Evolutionary conservation across 2,113 vertebrate species (phyloP), one percentile per base, ranked within the genome.

Genomic region (Hypomesus transpacificus): DNA sequence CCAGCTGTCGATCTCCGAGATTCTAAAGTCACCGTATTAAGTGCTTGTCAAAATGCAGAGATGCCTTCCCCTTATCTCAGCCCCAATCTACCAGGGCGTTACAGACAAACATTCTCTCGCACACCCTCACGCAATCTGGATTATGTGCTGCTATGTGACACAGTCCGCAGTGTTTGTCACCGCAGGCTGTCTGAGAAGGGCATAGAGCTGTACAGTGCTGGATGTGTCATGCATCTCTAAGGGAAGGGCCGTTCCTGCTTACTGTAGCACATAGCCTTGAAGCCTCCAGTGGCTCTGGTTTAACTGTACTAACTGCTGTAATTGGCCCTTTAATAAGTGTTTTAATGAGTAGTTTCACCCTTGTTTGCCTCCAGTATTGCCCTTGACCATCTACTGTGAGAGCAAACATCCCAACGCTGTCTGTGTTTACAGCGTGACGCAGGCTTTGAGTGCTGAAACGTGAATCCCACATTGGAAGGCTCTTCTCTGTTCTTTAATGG

Each of bases 251-350:
- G n/a, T 13, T 64, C 54, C 46, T 21, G 22, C 13, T 74, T 66
- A 72, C 58, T 16, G 52, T 28, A 31, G 62, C 73, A 79, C 81
- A 61, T 60, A 66, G 24, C 24, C 70, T 62, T 58, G 60, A 56
- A 67, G 51, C 66, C 56, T 66, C 64, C 17, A 14, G 14, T 53
- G 54, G 34, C 69, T 28, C 22, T 70, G 14, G 4, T 75, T 22
- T 79, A 71, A 66, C 70, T 80, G 77, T 69, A 77, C 66, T 81
- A 54, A 68, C 69, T 84, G 73, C 68, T 75, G 71, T 80, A 80
- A 81, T 59, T n/a, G 70, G 61, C 72, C 50, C 64, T 78, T 81
- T 71, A 82, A 76, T 78, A 57, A 52, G 71, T 71, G 78, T 57
- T 80, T 79, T 84, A 84, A 84, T 73, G 64, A 77, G 77, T 39